Percentiles rank a stretch among this genome's conserved stretches.
Evolutionary conservation across 2,888 invertebrate genomes (phyloP).

Genomic region (Noctuana brunneofusca): DNA sequence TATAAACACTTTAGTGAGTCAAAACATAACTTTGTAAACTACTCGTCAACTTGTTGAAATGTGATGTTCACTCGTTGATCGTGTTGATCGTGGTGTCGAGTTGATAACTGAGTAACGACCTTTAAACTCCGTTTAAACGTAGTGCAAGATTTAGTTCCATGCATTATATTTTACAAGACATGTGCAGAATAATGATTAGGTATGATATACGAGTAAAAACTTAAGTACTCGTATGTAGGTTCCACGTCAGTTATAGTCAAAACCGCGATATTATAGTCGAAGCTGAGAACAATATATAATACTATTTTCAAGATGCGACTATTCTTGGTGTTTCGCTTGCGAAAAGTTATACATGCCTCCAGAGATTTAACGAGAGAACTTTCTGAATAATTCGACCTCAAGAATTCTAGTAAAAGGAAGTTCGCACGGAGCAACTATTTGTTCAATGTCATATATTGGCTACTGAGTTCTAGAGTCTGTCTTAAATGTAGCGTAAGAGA

Average conservation of each 20-base stretch:
- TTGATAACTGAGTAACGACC: too few relatives aligned
- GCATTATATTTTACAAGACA: too few relatives aligned
- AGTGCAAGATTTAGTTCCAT: too few relatives aligned
- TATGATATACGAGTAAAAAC: too few relatives aligned
- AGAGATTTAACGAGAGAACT: conserved; percentile 61
- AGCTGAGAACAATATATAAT: conserved; percentile 18
- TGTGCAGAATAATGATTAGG: too few relatives aligned
- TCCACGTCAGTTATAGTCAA: background rate
- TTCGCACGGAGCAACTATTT: conserved; percentile 34
- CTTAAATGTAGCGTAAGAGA: conserved; percentile 9
- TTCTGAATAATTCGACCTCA: conserved; percentile 53
- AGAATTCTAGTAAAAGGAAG: conserved; percentile 38
- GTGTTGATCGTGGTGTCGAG: too few relatives aligned
- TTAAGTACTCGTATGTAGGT: background rate
- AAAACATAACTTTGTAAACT: too few relatives aligned
- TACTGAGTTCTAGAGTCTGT: conserved; percentile 1
- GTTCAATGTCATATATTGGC: conserved; percentile 18
- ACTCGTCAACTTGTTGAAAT: too few relatives aligned
- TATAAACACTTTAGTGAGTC: too few relatives aligned
- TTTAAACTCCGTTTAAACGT: too few relatives aligned
- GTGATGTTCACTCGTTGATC: too few relatives aligned
- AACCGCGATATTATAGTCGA: background rate
- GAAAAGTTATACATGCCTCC: conserved; percentile 54
- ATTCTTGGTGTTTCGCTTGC: conserved; percentile 43
- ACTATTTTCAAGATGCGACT: conserved; percentile 19